Percentiles rank a stretch among this genome's conserved stretches.
Conservation (phyloP, 53 echinoderm and acorn worm species). For the Astropecten irregularis region DNA sequence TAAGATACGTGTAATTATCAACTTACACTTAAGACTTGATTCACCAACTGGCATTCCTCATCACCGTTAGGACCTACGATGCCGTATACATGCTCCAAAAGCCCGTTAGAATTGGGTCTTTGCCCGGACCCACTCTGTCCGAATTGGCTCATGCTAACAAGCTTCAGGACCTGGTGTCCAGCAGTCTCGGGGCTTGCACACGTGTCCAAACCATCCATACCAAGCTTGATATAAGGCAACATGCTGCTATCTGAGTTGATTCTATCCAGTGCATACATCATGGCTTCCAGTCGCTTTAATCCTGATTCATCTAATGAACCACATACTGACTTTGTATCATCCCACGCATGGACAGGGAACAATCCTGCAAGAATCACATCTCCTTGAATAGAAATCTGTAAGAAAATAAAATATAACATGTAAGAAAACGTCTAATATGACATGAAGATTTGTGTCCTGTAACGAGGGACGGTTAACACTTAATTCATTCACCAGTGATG, state of each 20-base stretch:
- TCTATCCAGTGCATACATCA: constrained; percentile 79
- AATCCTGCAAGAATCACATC: constrained; percentile 83
- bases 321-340: constrained; percentile 19
- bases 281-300: constrained; percentile 75
- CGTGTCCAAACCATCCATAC: constrained; percentile 80
- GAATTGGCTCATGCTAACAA: constrained; percentile 69
- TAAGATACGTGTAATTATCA: no score
- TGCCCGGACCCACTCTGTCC: constrained; percentile 74
- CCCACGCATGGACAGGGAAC: constrained; percentile 70
- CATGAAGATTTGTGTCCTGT: no score
- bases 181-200: constrained; percentile 63
- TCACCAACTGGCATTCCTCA: constrained; percentile 59
- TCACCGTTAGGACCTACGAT: constrained; percentile 75
- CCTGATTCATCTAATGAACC: constrained; percentile 59
- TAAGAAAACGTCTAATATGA: neutral
- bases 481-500: no score
- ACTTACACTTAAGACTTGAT: constrained; percentile 16
- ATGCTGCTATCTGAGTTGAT: constrained; percentile 63
- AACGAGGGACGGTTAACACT: no score
- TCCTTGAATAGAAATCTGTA: constrained; percentile 74
- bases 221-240: constrained; percentile 67
- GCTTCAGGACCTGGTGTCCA: constrained; percentile 63
- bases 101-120: constrained; percentile 20
- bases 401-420: neutral
- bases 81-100: constrained; percentile 72